phyloP scores from a whole-genome alignment of 2,113 vertebrate genomes.

The Hyla sarda region DNA sequence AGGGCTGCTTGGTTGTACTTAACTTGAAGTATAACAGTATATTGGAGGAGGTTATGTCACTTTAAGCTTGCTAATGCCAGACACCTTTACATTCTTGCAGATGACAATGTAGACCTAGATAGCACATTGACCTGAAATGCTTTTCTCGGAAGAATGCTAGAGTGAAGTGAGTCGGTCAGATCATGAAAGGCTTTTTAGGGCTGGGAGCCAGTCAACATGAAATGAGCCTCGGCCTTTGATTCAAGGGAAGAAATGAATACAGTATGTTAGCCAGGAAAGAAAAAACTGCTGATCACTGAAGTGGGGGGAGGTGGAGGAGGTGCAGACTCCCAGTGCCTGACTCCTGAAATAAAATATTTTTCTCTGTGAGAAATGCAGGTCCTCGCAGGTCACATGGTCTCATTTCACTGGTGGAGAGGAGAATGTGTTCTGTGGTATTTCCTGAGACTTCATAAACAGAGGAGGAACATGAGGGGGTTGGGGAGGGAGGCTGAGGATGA shows the following conservation, averaged over 20 bases:
- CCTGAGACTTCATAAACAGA: slow-evolving; percentile 78
- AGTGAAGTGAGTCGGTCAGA: slow-evolving; percentile 49
- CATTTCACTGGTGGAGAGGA: slow-evolving; percentile 70
- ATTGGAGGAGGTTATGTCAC: neutral
- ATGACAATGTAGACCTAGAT: slow-evolving; percentile 38
- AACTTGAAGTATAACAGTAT: neutral
- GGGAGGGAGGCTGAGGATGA: slow-evolving; percentile 9
- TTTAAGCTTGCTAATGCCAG: slow-evolving; percentile 27
- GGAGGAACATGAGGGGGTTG: slow-evolving; percentile 50
- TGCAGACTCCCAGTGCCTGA: slow-evolving; percentile 31
- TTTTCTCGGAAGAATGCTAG: slow-evolving; percentile 51
- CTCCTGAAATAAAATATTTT: slow-evolving; percentile 54
- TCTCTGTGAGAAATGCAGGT: slow-evolving; percentile 61
- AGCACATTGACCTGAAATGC: slow-evolving; percentile 53
- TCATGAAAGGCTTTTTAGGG: slow-evolving; percentile 45
- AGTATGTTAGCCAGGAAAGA: slow-evolving; percentile 38
- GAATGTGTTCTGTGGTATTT: slow-evolving; percentile 82
- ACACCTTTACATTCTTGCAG: neutral
- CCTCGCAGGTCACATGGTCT: slow-evolving; percentile 72
- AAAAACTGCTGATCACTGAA: slow-evolving; percentile 40
- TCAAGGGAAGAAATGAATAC: slow-evolving; percentile 42
- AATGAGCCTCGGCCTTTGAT: slow-evolving; percentile 25
- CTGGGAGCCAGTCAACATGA: slow-evolving; percentile 23
- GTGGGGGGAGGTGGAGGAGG: slow-evolving; percentile 35
- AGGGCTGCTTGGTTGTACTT: too few species aligned